Evolutionary conservation across 2,888 invertebrate genomes (phyloP), one percentile per base, ranked within the genome.

Genomic region (Hedychridium roseum): DNA sequence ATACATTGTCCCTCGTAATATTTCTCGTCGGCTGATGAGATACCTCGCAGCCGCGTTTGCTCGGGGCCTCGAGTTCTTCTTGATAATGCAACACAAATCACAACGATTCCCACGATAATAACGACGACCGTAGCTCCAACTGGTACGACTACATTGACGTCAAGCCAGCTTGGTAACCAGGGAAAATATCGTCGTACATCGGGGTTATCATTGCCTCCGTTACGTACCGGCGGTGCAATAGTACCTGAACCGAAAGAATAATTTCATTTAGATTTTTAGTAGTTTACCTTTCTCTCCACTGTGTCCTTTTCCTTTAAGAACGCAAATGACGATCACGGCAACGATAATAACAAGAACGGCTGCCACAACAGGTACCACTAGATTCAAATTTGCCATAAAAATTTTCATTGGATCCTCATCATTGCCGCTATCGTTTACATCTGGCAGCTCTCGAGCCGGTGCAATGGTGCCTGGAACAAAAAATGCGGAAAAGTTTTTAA

Each of bases 391-490:
- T 72, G 91, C 88, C 82, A 93, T 87, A 80, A 94, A 88, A 76
- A 91, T 88, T 85, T 90, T 90, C 83, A 92, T 85, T 68, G 92
- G 91, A 80, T 91, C 91, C 82, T 91, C 91, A 83, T 66, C 72
- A 70, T 72, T 76, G 71, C 74, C 76, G 62, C 77, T 77, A 66
- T 74, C 74, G 73, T 89, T 88, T 74, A 87, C 83, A 71, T 88
- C 84, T 77, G 89, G 89, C 74, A 90, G 84, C 80, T 92, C 92
- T 81, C 92, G 90, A 80, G 88, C 88, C 82, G 93, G 93, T 83
- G 94, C 92, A 83, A 94, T 90, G 83, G 93, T 93, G 89, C 93
- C 93, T 94, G 92, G 87, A 92, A 92, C 87, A 82, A 80, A 73
- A 69, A 72, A 60, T 47, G 40, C 28, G 63, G 60, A 57, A 37